Percentiles rank a stretch among this genome's conserved stretches.
phyloP scores from a whole-genome alignment of 2,797 vertebrate species.

The Falco biarmicus region DNA sequence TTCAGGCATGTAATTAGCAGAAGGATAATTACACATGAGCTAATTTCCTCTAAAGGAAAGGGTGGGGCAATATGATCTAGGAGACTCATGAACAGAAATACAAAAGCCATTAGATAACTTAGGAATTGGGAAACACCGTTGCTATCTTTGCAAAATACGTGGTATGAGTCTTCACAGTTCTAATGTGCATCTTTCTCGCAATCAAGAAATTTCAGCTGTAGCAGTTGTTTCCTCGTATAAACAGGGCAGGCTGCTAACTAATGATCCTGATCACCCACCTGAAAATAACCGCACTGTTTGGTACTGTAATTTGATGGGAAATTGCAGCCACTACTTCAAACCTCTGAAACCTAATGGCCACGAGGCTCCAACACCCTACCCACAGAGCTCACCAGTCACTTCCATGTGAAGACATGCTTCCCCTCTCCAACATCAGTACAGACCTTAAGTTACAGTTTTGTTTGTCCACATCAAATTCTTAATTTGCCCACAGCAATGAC shows the following conservation, averaged over 20 bases:
- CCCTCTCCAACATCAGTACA: not conserved
- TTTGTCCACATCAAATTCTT: not conserved
- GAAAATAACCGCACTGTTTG: not conserved
- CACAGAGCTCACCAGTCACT: accelerated
- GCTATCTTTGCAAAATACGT: not conserved
- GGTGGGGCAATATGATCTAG: not conserved
- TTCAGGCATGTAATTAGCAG: not conserved
- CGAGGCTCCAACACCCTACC: not conserved
- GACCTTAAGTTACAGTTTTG: not conserved
- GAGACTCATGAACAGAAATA: not conserved
- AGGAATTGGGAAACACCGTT: accelerated
- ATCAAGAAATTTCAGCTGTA: accelerated
- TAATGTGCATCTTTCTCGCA: accelerated
- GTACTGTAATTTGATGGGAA: not conserved
- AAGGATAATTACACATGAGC: conserved; percentile 24
- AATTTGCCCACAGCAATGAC: accelerated
- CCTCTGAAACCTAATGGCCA: not conserved
- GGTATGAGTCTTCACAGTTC: accelerated
- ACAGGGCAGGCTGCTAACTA: not conserved
- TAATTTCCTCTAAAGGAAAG: conserved; percentile 29
- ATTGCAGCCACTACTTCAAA: not conserved
- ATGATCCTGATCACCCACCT: not conserved
- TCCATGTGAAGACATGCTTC: accelerated
- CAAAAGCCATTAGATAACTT: not conserved
- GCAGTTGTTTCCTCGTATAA: not conserved